Conservation (phyloP, 2,113 vertebrate species). For the Cyphomyrus plagiostoma region DNA sequence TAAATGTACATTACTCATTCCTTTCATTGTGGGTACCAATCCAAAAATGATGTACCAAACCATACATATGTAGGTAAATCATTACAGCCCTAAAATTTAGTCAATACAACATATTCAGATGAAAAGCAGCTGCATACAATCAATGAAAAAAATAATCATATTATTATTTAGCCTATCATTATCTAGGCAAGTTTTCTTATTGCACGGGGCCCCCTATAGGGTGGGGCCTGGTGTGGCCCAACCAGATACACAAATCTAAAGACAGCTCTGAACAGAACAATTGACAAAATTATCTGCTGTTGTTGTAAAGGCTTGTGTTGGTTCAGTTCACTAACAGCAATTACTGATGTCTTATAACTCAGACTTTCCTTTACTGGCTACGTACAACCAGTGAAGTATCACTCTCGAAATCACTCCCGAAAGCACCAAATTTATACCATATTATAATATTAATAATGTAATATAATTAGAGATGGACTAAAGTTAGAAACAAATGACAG, state of each 20-base stretch:
- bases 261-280: neutral
- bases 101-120: neutral
- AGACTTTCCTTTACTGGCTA: neutral
- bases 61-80: neutral
- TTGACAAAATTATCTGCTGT: neutral
- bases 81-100: neutral
- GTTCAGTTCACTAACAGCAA: neutral
- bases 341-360: neutral
- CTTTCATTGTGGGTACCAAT: neutral
- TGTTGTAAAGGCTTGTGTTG: neutral
- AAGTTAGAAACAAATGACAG: constrained; percentile 48
- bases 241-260: neutral
- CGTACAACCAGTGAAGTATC: neutral
- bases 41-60: neutral
- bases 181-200: neutral
- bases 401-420: neutral
- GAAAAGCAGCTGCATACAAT: neutral
- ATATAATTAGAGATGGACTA: constrained; percentile 6
- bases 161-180: neutral
- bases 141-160: neutral
- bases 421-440: neutral
- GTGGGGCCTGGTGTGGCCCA: neutral
- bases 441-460: neutral
- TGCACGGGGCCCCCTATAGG: neutral
- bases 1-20: too few species aligned